These are phyloP conservation scores for Pollenia angustigena DNA, from an alignment of 2,888 invertebrate species.

Conservation along the genomic window DNA sequence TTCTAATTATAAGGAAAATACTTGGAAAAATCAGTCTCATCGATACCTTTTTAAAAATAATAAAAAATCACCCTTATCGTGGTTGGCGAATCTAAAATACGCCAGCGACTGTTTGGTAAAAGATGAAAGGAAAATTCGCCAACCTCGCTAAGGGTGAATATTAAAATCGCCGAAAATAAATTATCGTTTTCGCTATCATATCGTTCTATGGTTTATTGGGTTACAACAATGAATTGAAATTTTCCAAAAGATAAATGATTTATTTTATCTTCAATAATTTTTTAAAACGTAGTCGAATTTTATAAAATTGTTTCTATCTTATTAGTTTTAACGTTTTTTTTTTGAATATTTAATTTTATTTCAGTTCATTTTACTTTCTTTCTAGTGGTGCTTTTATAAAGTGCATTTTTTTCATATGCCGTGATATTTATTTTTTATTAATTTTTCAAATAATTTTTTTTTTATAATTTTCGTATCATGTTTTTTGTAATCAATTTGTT, in stretches of 20 bases:
- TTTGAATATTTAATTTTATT: conserved; percentile 5
- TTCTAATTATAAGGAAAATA: too few relatives aligned
- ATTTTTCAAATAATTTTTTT: not conserved
- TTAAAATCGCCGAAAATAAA: too few relatives aligned
- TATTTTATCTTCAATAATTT: conserved; percentile 4
- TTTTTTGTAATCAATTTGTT: too few relatives aligned
- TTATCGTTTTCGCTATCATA: too few relatives aligned
- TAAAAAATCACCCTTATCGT: too few relatives aligned
- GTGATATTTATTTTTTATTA: conserved; percentile 56
- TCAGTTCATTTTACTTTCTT: not conserved
- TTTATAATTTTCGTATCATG: not conserved
- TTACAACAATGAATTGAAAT: conserved; percentile 13
- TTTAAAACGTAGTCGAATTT: conserved; percentile 26
- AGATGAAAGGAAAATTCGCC: too few relatives aligned
- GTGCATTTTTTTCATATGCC: conserved; percentile 64
- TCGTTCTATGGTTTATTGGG: not conserved
- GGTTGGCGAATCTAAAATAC: too few relatives aligned
- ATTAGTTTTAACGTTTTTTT: conserved; percentile 6
- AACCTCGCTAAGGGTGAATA: too few relatives aligned
- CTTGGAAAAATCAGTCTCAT: too few relatives aligned
- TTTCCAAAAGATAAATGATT: conserved; percentile 8
- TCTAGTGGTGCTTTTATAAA: conserved; percentile 69
- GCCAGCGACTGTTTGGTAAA: too few relatives aligned
- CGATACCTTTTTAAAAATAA: too few relatives aligned
- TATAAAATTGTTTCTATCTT: not conserved